Base-by-base conservation (phyloP, 1,140 invertebrate species). In the Drosophila jambulina region DNA sequence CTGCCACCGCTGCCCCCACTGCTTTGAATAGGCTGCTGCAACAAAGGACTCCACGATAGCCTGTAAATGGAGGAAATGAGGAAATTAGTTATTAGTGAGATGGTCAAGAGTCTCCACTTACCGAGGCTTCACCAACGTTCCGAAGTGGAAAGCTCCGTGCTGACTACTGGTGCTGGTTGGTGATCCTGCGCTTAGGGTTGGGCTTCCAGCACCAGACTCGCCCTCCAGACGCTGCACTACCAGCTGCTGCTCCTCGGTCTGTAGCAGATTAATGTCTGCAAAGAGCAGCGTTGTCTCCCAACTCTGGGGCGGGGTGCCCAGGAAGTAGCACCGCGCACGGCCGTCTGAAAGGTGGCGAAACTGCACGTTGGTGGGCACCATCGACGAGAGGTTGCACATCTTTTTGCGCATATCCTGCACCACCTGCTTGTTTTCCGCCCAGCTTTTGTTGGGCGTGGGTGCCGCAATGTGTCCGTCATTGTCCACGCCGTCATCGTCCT, bases 201-300 rank as follows among this genome's bases (percentile, higher is more conserved):
- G 67, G 53, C 71, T 87, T 10, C 77, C 58, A 2, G 40, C 56
- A 42, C 61, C 53, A 1, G 54, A 51, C 19, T 45, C 63, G 32
- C 42, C 64, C 8, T 74, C 78, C 10, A 79, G 9, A 13, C 81
- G 78, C 46, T 85, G 86, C 15, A 75, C 19, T 10, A 70, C 32
- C 27, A 77, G 49, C 32, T 75, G 72, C 23, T 90, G 86, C 36
- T 80, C 61, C 17, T 91, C 85, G n/a, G 77, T 60, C 19, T 71
- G 79, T 34, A 34, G 63, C 21, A 92, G 40, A 51, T 95, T 94
- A 19, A 99, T 94, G 92, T 99, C 98, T 5, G 96, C 95, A 91
- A 96, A 98, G 2, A 98, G 93, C 8, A 99, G 92, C 0, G 97
- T 98, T 4, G 96, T 97, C 91, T 98, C 97, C 95, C 97, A 96